Conservation (phyloP, 2,797 vertebrate species). For the Anniella stebbinsi region DNA sequence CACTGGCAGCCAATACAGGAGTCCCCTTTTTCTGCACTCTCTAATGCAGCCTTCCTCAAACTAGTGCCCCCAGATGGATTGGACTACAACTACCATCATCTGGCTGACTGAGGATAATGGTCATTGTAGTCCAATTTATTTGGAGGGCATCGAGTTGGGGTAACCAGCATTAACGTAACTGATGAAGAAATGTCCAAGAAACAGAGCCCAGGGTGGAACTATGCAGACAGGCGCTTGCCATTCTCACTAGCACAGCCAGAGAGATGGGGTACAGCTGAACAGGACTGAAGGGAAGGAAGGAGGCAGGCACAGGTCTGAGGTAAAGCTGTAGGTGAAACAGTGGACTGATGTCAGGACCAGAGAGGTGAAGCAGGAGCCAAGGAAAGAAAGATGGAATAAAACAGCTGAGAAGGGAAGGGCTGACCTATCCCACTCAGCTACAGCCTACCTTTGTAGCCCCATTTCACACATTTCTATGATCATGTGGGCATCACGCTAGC, state of each 20-base stretch:
- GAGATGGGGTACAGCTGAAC: not conserved
- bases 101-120: no score
- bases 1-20: not conserved
- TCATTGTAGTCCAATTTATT: no score
- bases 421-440: not conserved
- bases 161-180: not conserved
- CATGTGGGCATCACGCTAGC: not conserved
- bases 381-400: no score
- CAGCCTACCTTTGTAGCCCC: not conserved
- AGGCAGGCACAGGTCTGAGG: not conserved
- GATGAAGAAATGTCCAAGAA: not conserved
- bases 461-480: not conserved
- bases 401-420: not conserved
- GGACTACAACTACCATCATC: no score
- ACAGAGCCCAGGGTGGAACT: not conserved
- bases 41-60: not conserved
- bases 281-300: not conserved
- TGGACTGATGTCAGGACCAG: not conserved
- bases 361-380: not conserved
- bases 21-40: not conserved
- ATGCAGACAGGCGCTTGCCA: no score
- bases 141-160: no score
- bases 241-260: no score
- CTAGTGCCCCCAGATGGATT: no score
- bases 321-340: no score